Percentiles rank a stretch among this genome's conserved stretches.
phyloP scores from a whole-genome alignment of 2,888 invertebrate genomes.

The Hirtodrosophila confusa region DNA sequence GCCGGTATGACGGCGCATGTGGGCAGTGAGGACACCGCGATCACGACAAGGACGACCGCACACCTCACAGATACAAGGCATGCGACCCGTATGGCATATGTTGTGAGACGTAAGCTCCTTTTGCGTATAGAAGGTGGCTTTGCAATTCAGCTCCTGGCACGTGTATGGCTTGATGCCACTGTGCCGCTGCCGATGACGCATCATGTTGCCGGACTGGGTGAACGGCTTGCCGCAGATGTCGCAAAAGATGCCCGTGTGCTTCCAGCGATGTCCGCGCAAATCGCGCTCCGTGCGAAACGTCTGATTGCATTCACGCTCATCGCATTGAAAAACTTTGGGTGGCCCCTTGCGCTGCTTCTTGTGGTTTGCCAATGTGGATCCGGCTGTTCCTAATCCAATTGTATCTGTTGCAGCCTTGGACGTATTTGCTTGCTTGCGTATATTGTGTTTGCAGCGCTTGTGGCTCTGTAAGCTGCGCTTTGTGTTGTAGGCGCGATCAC shows the following conservation, averaged over 20 bases:
- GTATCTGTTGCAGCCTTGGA: not conserved
- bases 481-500: slow-evolving; percentile 71
- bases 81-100: slow-evolving; percentile 77
- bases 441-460: slow-evolving; percentile 60
- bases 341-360: slow-evolving; percentile 38
- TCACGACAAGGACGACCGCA: slow-evolving; percentile 80
- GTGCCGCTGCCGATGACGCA: slow-evolving; percentile 80
- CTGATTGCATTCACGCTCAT: slow-evolving; percentile 65
- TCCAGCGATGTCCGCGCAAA: slow-evolving; percentile 76
- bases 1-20: slow-evolving; percentile 80
- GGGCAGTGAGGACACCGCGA: slow-evolving; percentile 79
- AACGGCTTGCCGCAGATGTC: slow-evolving; percentile 81
- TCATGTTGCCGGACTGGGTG: slow-evolving; percentile 81
- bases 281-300: slow-evolving; percentile 74
- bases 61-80: slow-evolving; percentile 80
- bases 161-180: slow-evolving; percentile 81
- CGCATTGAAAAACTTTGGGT: slow-evolving; percentile 61
- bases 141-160: slow-evolving; percentile 73
- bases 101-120: slow-evolving; percentile 79
- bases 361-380: slow-evolving; percentile 1
- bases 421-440: slow-evolving; percentile 9
- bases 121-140: slow-evolving; percentile 77
- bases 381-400: not conserved
- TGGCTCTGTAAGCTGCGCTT: slow-evolving; percentile 75
- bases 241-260: slow-evolving; percentile 81